Base-by-base conservation (phyloP, 2,888 invertebrate species). In the Hyposoter dolosus region DNA sequence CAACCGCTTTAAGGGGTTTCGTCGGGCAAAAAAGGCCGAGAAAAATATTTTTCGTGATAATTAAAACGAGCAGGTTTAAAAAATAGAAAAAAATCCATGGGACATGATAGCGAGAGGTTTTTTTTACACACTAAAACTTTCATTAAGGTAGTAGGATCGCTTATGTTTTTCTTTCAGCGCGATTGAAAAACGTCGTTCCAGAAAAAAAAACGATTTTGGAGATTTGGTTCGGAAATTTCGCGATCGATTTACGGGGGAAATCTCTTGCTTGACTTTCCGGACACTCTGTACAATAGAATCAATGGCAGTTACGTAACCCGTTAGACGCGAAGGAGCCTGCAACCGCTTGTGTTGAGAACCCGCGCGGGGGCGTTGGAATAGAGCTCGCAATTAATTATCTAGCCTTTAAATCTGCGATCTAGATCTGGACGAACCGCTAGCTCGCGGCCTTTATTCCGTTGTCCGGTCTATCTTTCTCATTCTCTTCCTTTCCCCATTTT, bases 381-480 rank as follows among this genome's bases (percentile, higher is more conserved):
- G 77, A 87, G 83, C 77, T 40, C 76, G 83, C 83, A 88, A 88
- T 88, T 88, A 88, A 88, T 88, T 88, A 86, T 87, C 84, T 83
- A 69, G 82, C 60, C 79, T 83, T 90, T 89, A 89, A 91, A 92
- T 92, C 92, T 92, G 87, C 90, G 90, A 92, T 92, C 92, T 91
- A 92, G 92, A 92, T 92, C 91, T 90, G 89, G 90, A 88, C 87
- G 90, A 91, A 92, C 92, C 92, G 92, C 92, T 92, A 91, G 89
- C 85, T 90, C 88, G 88, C 89, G 88, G 89, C 89, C 89, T 88
- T 89, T 90, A 91, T 91, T 92, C 91, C 91, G 91, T 92, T 91
- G 91, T 92, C 90, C 91, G 90, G 90, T 89, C 78, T 76, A 78
- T 82, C 84, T 71, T 83, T 86, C 86, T 76, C 63, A 28, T 60